Base-by-base conservation (phyloP, 2,888 invertebrate species). In the Clusia tigrina region DNA sequence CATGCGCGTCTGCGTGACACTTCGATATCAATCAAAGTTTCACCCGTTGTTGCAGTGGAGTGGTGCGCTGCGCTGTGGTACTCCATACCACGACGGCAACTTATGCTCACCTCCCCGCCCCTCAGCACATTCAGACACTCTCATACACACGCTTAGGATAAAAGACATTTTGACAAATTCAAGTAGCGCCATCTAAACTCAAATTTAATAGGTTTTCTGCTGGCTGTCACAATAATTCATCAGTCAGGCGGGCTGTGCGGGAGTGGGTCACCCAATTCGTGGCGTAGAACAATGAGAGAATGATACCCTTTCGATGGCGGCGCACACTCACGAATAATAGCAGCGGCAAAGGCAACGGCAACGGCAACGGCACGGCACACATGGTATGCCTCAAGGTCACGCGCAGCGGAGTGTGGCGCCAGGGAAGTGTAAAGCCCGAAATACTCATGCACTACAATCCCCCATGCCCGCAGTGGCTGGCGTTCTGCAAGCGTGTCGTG, bases 1-100 rank as follows among this genome's bases (percentile, higher is more conserved):
- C 79, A 79, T 79, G 80, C 78, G 80, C 80, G 76, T 74, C 78
- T 80, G 80, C 79, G 79, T 79, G 79, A 79, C 81, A 79, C 69
- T 71, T 74, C 68, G 73, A 71, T 77, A 79, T 79, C 80, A 80
- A 79, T 79, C 80, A 79, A 78, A 77, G 78, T 76, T 78, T 77
- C 75, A 74, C 78, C 78, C 78, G 72, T 76, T 76, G 24, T 38
- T 56, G 42, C 20, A 32, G 32, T 32, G n/a, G n/a, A 65, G 66
- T 54, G 61, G 57, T 64, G 63, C 60, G 58, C 51, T 60, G 32
- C 58, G 65, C 32, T 61, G 24, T 18, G 17, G 54, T 38, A 59
- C 22, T 10, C 9, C 37, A 48, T n/a, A 20, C 18, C 24, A 51
- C 52, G n/a, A 59, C 58, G 42, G 25, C 52, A 60, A 18, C n/a